Percentiles rank a stretch among this genome's conserved stretches.
Evolutionary conservation across 1,140 invertebrate genomes (phyloP).

Genomic region (Anoplophora glabripennis): DNA sequence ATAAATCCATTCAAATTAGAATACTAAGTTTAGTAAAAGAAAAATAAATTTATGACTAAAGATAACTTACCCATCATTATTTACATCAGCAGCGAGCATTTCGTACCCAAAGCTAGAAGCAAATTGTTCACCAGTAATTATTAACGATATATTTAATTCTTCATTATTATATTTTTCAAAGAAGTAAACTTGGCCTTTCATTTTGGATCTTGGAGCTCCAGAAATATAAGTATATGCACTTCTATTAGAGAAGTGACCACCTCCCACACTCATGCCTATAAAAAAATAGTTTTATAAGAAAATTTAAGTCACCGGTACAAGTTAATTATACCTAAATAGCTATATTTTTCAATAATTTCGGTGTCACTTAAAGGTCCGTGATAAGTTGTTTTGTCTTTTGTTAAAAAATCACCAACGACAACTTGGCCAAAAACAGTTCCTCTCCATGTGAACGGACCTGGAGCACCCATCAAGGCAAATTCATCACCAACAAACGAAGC

Average conservation of each 20-base stretch:
- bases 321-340: conserved; percentile 72
- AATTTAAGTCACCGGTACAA: conserved; percentile 10
- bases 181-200: conserved; percentile 82
- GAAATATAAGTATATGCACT: conserved; percentile 68
- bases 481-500: conserved; percentile 75
- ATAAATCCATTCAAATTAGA: conserved; percentile 5
- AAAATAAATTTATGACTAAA: no score
- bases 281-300: not conserved
- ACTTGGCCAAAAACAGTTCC: conserved; percentile 81
- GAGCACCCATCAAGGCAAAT: conserved; percentile 78
- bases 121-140: conserved; percentile 79
- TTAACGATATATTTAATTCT: conserved; percentile 60
- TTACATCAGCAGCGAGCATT: conserved; percentile 77
- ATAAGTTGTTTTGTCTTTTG: conserved; percentile 76
- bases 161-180: conserved; percentile 64
- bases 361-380: conserved; percentile 66
- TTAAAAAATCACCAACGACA: conserved; percentile 70
- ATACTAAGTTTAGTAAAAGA: no score
- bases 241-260: conserved; percentile 70
- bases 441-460: conserved; percentile 84
- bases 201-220: conserved; percentile 81
- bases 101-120: conserved; percentile 89
- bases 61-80: conserved; percentile 72
- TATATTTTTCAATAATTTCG: conserved; percentile 82
- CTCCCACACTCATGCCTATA: conserved; percentile 81